Base-by-base conservation (phyloP, 2,888 invertebrate genomes). In the Amphipyra berbera region DNA sequence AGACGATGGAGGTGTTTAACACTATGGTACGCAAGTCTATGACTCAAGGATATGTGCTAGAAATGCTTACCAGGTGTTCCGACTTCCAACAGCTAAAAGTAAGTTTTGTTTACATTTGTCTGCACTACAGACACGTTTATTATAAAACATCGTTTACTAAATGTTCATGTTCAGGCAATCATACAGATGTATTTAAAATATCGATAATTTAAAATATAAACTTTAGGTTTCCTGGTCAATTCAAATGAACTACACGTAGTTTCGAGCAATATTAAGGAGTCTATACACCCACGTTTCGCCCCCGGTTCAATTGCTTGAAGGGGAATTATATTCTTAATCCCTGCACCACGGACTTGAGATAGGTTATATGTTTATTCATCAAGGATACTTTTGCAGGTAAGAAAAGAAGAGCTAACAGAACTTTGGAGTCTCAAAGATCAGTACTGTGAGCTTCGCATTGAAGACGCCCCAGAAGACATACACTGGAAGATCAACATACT, bases 81-180 rank as follows among this genome's bases (percentile, higher is more conserved):
- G 99, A 99, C 90, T 99, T 99, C 91, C 97, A 98, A 68, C 99
- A 99, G 84, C 95, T 99, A 0, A 99, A 99, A 95, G 97, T 97
- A 81, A 81, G 63, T 53, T 27, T 30, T 30, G 30, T 30, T 30
- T 7, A 4, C 30, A 30, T 7, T 30, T 30, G 30, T 21, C 3
- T 21, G 21, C 3, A 21, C 21, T 21, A 21, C 3, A 21, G 21
- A 21, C 1, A 21, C 3, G 1, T 21, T 21, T 21, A 21, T 3
- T 21, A 21, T 3, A 21, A 21, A 21, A 21, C 21, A 21, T 21
- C 21, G 21, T 3, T 21, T 21, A 21, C 3, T 21, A 21, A 21
- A 21, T 21, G 21, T 21, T 21, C 1, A 21, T 21, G 21, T 21
- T 21, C 21, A 2, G 21, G n/a, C n/a, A n/a, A n/a, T n/a, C n/a